phyloP scores from a whole-genome alignment of 2,888 invertebrate genomes.

The Lasius fuliginosus region DNA sequence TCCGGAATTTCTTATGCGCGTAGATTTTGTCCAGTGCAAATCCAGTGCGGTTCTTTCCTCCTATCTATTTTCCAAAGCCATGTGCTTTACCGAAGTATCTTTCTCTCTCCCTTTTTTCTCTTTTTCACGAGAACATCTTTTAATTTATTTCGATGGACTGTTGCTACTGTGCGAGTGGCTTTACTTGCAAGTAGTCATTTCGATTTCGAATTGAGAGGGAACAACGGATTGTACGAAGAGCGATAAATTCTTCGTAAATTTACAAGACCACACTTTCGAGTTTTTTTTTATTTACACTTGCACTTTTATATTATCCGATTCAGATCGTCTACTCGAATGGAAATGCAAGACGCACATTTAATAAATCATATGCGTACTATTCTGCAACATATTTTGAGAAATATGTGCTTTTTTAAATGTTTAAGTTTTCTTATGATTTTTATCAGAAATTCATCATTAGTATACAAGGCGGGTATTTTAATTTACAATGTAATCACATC shows the following conservation, averaged over 20 bases:
- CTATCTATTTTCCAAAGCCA: background rate
- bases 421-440: background rate
- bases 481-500: background rate
- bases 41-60: background rate
- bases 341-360: background rate
- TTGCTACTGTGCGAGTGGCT: background rate
- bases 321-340: background rate
- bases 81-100: slow-evolving; percentile 19
- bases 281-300: background rate
- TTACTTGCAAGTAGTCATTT: slow-evolving; percentile 8
- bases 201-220: background rate
- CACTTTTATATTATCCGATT: background rate
- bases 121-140: slow-evolving; percentile 12
- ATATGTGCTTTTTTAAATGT: background rate
- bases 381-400: background rate
- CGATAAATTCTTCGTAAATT: slow-evolving; percentile 14
- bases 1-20: background rate
- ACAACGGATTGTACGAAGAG: background rate
- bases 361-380: background rate
- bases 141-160: slow-evolving; percentile 14
- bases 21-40: slow-evolving; percentile 2
- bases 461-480: background rate
- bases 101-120: background rate
- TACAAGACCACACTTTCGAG: background rate
- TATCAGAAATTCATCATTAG: background rate